These are phyloP conservation scores for Alces alces DNA, from an alignment of 2,113 vertebrate genomes.

Conservation along the genomic window DNA sequence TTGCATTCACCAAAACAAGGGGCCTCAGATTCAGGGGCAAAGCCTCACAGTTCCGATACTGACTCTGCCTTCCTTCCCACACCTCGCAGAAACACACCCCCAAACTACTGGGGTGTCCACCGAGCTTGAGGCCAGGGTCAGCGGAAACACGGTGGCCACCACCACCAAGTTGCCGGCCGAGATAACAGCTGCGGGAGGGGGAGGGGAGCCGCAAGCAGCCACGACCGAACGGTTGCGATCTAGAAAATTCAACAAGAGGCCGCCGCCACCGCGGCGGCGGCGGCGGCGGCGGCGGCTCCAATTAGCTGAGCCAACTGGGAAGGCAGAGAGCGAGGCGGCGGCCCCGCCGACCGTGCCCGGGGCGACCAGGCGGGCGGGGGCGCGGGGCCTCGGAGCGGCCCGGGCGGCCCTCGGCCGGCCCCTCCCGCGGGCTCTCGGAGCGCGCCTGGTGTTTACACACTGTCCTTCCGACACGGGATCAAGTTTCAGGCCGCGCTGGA, in stretches of 20 bases:
- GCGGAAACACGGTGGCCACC: not conserved
- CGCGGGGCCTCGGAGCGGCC: slow-evolving; percentile 42
- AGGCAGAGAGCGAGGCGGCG: slow-evolving; percentile 50
- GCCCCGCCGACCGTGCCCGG: slow-evolving; percentile 48
- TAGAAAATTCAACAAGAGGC: slow-evolving; percentile 78
- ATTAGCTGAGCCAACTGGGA: slow-evolving; percentile 70
- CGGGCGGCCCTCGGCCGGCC: slow-evolving; percentile 21
- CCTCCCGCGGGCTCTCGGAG: slow-evolving; percentile 61
- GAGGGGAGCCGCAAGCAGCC: slow-evolving; percentile 53
- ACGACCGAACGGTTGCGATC: slow-evolving; percentile 56
- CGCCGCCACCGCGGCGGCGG: slow-evolving; percentile 59
- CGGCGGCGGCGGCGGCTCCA: slow-evolving; percentile 68
- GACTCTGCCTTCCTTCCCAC: not conserved
- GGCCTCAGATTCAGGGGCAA: slow-evolving; percentile 1
- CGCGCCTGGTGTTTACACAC: slow-evolving; percentile 71
- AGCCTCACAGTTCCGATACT: not conserved
- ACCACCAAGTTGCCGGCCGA: slow-evolving; percentile 65
- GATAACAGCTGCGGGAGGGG: slow-evolving; percentile 61
- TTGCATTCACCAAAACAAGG: not conserved
- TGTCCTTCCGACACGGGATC: slow-evolving; percentile 74
- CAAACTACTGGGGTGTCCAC: slow-evolving; percentile 11
- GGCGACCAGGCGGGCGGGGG: slow-evolving; percentile 42
- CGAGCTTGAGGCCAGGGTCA: slow-evolving; percentile 28
- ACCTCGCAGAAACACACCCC: not conserved
- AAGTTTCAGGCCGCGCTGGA: slow-evolving; percentile 69